These are phyloP conservation scores for Epinephelus lanceolatus DNA, from an alignment of 2,113 vertebrate species.

Conservation along the genomic window DNA sequence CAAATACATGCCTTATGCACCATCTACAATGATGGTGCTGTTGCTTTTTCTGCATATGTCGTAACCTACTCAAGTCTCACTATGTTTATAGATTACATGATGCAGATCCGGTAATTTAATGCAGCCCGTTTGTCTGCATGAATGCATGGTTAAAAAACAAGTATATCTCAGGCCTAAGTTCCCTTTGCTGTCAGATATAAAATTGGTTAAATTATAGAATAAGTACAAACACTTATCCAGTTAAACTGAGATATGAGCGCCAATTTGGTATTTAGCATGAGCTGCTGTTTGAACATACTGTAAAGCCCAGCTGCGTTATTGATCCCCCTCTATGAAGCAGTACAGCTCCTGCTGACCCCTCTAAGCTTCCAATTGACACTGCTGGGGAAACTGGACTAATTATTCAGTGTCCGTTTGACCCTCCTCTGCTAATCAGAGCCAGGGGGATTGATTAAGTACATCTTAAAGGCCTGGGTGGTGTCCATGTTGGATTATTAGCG, in stretches of 20 bases:
- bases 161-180: too few relatives aligned
- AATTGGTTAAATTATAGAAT: neutral
- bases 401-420: constrained; percentile 68
- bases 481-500: constrained; percentile 62
- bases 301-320: constrained; percentile 44
- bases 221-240: neutral
- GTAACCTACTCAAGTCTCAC: too few relatives aligned
- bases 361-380: constrained; percentile 52
- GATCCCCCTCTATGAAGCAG: constrained; percentile 49
- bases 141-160: too few relatives aligned
- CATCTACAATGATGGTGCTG: too few relatives aligned
- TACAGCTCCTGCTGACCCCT: constrained; percentile 38
- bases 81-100: too few relatives aligned
- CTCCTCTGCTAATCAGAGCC: constrained; percentile 70
- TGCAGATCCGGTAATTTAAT: too few relatives aligned
- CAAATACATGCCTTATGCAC: too few relatives aligned
- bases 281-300: constrained; percentile 6
- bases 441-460: constrained; percentile 69
- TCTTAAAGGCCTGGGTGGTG: constrained; percentile 47
- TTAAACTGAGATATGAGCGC: constrained; percentile 23
- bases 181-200: neutral
- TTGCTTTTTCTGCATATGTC: too few relatives aligned
- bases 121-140: too few relatives aligned
- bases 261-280: neutral
- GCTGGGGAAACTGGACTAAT: constrained; percentile 52